Base-by-base conservation (phyloP, 2,113 vertebrate genomes). In the Poeciliopsis occidentalis region DNA sequence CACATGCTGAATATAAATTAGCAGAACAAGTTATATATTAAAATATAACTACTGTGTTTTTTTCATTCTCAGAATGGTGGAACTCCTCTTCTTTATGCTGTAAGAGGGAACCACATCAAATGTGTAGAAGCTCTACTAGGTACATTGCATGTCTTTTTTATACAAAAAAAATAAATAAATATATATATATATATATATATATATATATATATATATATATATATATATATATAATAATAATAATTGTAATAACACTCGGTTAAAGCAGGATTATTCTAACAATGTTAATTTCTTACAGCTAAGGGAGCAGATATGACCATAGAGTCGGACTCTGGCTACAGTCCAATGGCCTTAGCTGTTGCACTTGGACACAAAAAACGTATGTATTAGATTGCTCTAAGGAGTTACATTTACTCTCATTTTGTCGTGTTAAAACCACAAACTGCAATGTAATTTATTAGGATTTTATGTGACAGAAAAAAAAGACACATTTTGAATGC, bases 301-400 rank as follows among this genome's bases (percentile, higher is more conserved):
- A 86, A 89, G 80, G 97, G 98, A 0, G 97, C 97, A 0, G 98
- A 99, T 81, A 94, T 99, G 80, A 99, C 96, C 0, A 96, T 95
- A 0, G 97, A 99, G 80, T 97, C 97, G 0, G 97, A 99, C 76
- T 98, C 97, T 1, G 97, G 98, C 0, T 99, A 98, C 83, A 99
- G 96, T 66, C 96, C 97, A 0, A 96, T 98, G 95, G 98, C 98
- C 27, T 94, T 99, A 11, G 96, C 98, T 0, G 96, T 99, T 64
- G 97, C 97, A 1, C 78, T 99, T 41, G 97, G 97, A 27, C 95
- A 97, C 90, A 96, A 96, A 86, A 97, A 96, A 94, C 96, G 97
- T 93, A 92, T 66, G 93, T 83, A 30, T 4, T 4, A 4, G 63
- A 8, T 39, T 77, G 7, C 3, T 37, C 8, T 12, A 29, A 34